A percentile compares a stretch with the other conserved stretches of the same genome.
These are phyloP conservation scores for Dryobates pubescens DNA, from an alignment of 2,797 vertebrate species.

Conservation along the genomic window DNA sequence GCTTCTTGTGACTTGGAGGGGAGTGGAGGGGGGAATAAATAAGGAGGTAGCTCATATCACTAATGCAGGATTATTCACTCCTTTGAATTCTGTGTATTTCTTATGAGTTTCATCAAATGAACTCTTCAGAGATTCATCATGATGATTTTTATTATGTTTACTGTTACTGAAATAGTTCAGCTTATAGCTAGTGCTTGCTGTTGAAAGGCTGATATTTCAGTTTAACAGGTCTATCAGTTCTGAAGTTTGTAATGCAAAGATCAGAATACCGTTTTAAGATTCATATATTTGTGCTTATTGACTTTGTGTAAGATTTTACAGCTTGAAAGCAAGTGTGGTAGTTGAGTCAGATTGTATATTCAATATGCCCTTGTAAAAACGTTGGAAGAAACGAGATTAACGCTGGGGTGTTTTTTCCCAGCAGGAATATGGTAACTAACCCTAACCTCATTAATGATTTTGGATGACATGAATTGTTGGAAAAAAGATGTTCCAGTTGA, in stretches of 20 bases:
- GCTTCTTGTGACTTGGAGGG: not conserved
- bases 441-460: not conserved
- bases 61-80: not conserved
- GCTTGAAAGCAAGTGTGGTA: not conserved
- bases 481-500: not conserved
- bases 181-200: constrained; percentile 3
- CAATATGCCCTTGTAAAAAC: not conserved
- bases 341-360: not conserved
- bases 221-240: constrained; percentile 42
- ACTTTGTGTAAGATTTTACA: not conserved
- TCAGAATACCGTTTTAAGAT: not conserved
- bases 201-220: constrained; percentile 45
- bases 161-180: constrained; percentile 10
- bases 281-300: constrained; percentile 28
- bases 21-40: not conserved
- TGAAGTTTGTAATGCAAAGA: constrained; percentile 14
- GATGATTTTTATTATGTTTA: constrained; percentile 37
- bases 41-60: not conserved
- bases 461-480: not conserved
- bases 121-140: constrained; percentile 18
- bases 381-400: not conserved
- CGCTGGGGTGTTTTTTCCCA: not conserved
- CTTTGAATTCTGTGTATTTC: not conserved
- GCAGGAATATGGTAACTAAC: not conserved
- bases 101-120: constrained; percentile 38